A percentile compares a stretch with the other conserved stretches of the same genome.
Evolutionary conservation across 1,140 invertebrate genomes (phyloP).

Genomic region (Atta texana): DNA sequence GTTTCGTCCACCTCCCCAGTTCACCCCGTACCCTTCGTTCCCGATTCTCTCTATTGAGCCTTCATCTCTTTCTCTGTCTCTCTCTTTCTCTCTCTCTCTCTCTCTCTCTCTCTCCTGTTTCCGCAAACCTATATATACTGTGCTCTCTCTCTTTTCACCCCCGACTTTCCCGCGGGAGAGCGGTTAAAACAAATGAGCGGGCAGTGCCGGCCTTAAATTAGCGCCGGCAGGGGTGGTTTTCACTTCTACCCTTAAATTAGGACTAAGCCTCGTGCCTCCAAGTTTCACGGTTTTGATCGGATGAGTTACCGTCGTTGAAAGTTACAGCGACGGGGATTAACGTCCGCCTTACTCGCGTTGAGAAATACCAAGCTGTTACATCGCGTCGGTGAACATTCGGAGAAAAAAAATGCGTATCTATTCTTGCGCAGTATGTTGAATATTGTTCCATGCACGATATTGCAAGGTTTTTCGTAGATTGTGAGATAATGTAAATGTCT

Average conservation of each 20-base stretch:
- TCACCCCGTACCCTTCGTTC: slow-evolving; percentile 29
- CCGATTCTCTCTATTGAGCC: slow-evolving; percentile 63
- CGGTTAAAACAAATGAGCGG: slow-evolving; percentile 86
- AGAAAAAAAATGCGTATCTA: slow-evolving; percentile 37
- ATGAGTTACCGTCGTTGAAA: slow-evolving; percentile 80
- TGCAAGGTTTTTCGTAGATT: slow-evolving; percentile 2
- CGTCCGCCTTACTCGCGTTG: slow-evolving; percentile 48
- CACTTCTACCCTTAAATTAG: slow-evolving; percentile 86
- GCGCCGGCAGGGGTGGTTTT: slow-evolving; percentile 84
- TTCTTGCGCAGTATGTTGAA: slow-evolving; percentile 21
- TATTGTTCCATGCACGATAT: neutral
- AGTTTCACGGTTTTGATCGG: slow-evolving; percentile 84
- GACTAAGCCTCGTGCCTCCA: slow-evolving; percentile 83
- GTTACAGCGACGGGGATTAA: slow-evolving; percentile 68
- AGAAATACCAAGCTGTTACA: slow-evolving; percentile 26
- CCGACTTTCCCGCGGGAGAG: slow-evolving; percentile 77
- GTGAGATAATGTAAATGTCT: neutral
- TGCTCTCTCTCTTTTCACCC: slow-evolving; percentile 24
- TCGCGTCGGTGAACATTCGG: slow-evolving; percentile 19
- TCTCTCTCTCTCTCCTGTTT: neutral
- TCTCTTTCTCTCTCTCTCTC: neutral
- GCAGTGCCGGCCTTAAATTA: slow-evolving; percentile 85
- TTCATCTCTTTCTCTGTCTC: slow-evolving; percentile 1
- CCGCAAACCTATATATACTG: slow-evolving; percentile 59
- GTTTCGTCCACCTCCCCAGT: slow-evolving; percentile 66